Evolutionary conservation across 2,113 vertebrate species (phyloP), one percentile per base, ranked within the genome.

Genomic region (Mirza zaza): DNA sequence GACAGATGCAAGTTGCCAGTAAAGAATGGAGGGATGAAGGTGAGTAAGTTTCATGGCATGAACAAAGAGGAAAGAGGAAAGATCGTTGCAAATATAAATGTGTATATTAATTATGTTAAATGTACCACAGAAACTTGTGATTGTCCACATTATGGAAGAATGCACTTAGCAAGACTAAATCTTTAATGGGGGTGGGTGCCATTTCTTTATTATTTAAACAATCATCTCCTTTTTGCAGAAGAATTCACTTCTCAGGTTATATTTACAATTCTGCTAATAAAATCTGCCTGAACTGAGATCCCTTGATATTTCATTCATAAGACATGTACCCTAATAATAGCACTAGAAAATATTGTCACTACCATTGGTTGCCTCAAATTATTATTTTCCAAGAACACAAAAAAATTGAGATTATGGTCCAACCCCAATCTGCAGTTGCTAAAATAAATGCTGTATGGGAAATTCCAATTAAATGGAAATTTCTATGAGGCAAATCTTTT

Each of bases 201-300:
- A 94, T 87, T 81, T 63, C 45, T 67, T 84, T 59, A 90, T 70
- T 90, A 86, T 82, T 89, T 80, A 93, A 94, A 87, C 23, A 57
- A 87, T n/a, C 1, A 32, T 59, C 21, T 50, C 6, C 18, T 52
- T 42, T 87, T 86, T 71, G 18, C 27, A 82, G 52, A 95, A 57
- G n/a, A 67, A 61, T 76, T 77, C 7, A 92, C 23, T 81, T 39
- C 34, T 8, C 14, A 11, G 50, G 17, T 65, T 34, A 20, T 36
- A 71, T 68, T 87, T 85, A 83, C 0, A 84, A 36, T 71, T 84
- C 9, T 90, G 27, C 59, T 80, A 75, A 55, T 1, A 80, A 86
- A 92, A 96, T 25, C 15, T 91, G 8, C 11, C 27, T 5, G 76
- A 61, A 55, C 32, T 85, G 76, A 75, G 34, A 85, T 90, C 9